Base-by-base conservation (phyloP, 2,888 invertebrate species). In the Lasius fuliginosus region DNA sequence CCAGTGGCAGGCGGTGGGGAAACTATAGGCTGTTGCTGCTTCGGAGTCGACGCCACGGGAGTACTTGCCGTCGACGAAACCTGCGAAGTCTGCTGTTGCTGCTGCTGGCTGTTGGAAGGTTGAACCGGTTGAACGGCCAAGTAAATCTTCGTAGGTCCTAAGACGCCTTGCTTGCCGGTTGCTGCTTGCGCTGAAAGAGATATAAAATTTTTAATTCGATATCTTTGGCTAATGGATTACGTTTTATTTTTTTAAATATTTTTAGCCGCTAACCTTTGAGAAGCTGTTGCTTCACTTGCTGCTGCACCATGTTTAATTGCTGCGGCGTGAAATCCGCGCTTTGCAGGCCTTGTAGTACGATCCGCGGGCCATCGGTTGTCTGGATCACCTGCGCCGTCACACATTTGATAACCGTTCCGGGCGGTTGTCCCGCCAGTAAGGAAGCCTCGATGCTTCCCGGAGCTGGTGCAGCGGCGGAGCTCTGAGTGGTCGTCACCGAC, bases 311-410 rank as follows among this genome's bases (percentile, higher is more conserved):
- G 4, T 97, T 96, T 90, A 98, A 94, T 94, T 98, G 98, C 88
- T 98, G 97, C 1, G 97, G 97, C 0, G 98, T 97, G 89, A 98
- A 97, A 89, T 98, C 97, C 85, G 98, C 97, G 0, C 98, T 98
- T 88, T 98, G 97, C 40, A 98, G 95, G 12, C 98, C 98, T 94
- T 98, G 98, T 77, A 98, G 95, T 15, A 98, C 98, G 90, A 98
- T 98, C 91, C 98, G 96, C 4, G 98, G 98, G 0, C 98, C 98
- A 91, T 97, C 97, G 83, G 97, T 97, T 0, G 98, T 98, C 94
- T 98, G 98, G 94, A 98, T 97, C 11, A 98, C 97, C 95, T 98
- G 98, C 0, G 98, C 98, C 0, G 98, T 98, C 9, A 98, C 98
- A 91, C 98, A 98, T 94, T 98, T 98, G 84, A 98, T 98, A 1